Conservation (phyloP, 2,888 invertebrate species). For the Beris morrisii region DNA sequence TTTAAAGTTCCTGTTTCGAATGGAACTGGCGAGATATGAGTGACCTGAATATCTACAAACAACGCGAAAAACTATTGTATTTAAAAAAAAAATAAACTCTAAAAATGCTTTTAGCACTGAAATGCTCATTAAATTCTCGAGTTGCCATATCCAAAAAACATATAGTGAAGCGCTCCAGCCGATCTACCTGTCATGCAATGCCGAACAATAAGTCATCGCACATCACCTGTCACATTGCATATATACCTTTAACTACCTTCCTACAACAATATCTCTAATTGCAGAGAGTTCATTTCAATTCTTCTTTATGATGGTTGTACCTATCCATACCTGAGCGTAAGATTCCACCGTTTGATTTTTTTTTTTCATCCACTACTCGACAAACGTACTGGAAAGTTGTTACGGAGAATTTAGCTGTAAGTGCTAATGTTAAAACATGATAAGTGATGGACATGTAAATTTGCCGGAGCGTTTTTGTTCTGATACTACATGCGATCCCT, state of each 20-base stretch:
- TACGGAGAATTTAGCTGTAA: constrained; percentile 1
- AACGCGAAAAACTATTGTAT: too few species aligned
- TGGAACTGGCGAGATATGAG: too few species aligned
- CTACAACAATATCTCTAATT: constrained; percentile 12
- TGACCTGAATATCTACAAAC: too few species aligned
- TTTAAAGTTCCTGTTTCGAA: too few species aligned
- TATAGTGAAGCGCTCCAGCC: background rate
- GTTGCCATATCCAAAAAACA: too few species aligned
- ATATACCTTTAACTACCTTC: constrained; percentile 3
- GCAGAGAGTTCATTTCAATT: constrained; percentile 26
- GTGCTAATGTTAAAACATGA: constrained; percentile 28
- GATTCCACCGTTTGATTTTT: background rate
- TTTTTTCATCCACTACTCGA: too few species aligned
- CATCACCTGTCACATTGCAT: constrained; percentile 22
- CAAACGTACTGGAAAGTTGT: too few species aligned
- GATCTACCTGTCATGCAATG: constrained; percentile 17
- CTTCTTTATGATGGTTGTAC: background rate
- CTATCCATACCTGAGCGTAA: background rate
- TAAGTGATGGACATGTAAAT: constrained; percentile 21
- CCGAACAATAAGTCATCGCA: constrained; percentile 23
- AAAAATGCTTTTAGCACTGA: too few species aligned
- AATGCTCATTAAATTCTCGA: too few species aligned
- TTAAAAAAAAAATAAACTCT: too few species aligned
- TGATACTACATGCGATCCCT: constrained; percentile 25
- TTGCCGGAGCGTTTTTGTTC: constrained; percentile 17